Conservation (phyloP, 2,113 vertebrate genomes). For the Dipodomys stephensi region DNA sequence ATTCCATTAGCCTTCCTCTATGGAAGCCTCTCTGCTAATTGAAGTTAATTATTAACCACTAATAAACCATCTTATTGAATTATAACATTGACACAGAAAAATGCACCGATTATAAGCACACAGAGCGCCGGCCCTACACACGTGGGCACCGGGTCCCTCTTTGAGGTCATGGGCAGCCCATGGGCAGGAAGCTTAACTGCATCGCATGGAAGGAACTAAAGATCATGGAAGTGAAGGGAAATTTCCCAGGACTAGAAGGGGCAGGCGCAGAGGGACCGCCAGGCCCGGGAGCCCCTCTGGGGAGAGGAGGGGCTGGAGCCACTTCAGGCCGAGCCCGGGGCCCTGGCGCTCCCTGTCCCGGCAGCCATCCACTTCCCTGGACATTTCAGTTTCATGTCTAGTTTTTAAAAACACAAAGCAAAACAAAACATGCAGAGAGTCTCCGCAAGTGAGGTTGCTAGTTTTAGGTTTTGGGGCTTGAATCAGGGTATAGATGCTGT, state of each 20-base stretch:
- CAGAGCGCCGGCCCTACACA: fast-evolving
- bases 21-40: not conserved
- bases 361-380: not conserved
- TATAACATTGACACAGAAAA: not conserved
- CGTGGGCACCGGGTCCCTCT: not conserved
- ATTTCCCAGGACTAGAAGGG: not conserved
- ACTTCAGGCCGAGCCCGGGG: not conserved
- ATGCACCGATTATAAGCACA: not conserved
- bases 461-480: too few species aligned
- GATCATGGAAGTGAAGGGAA: not conserved
- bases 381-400: not conserved
- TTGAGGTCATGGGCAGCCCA: not conserved
- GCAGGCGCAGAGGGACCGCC: not conserved
- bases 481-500: too few species aligned
- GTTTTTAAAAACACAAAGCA: not conserved
- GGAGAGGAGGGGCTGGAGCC: fast-evolving
- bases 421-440: too few species aligned
- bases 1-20: not conserved
- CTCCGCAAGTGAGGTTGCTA: too few species aligned
- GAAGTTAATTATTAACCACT: not conserved
- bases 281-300: not conserved
- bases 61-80: not conserved
- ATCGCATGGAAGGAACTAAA: not conserved
- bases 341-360: too few species aligned
- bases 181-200: not conserved